Evolutionary conservation across 2,888 invertebrate genomes (phyloP).

Genomic region (Acanthopleura granulata): DNA sequence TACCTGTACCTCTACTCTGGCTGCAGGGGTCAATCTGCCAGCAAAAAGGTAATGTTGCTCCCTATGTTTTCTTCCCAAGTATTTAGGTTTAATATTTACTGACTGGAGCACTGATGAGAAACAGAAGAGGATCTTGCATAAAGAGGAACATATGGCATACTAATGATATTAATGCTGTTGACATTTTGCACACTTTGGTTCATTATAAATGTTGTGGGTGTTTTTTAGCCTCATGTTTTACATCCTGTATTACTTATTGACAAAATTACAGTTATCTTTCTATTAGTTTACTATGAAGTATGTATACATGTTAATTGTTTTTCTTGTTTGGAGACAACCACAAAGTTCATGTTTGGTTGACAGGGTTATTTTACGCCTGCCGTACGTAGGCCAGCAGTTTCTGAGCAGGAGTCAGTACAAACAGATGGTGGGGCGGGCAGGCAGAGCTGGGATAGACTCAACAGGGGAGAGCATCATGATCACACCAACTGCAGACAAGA

Average conservation of each 20-base stretch:
- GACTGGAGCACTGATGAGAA: background rate
- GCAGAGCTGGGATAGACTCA: constrained; percentile 87
- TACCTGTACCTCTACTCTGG: constrained; percentile 95
- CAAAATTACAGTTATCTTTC: too few species aligned
- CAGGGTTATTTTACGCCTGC: constrained; percentile 84
- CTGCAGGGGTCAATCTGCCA: constrained; percentile 98
- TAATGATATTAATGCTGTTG: too few species aligned
- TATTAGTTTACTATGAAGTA: too few species aligned
- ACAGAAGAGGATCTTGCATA: too few species aligned
- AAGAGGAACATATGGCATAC: too few species aligned
- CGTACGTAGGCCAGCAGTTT: constrained; percentile 82
- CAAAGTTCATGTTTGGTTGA: background rate
- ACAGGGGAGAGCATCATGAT: constrained; percentile 91
- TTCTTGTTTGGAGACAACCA: background rate
- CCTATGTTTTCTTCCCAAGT: too few species aligned
- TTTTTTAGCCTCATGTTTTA: too few species aligned
- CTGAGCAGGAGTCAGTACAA: constrained; percentile 86
- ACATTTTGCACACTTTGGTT: too few species aligned
- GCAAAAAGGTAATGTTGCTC: constrained; percentile 83
- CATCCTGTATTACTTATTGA: too few species aligned
- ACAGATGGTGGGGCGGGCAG: constrained; percentile 97
- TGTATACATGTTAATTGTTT: background rate
- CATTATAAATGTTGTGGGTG: too few species aligned
- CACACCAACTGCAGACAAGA: constrained; percentile 75
- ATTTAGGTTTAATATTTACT: background rate